Conservation (phyloP, 53 echinoderm and acorn worm genomes). For the Crossaster papposus region DNA sequence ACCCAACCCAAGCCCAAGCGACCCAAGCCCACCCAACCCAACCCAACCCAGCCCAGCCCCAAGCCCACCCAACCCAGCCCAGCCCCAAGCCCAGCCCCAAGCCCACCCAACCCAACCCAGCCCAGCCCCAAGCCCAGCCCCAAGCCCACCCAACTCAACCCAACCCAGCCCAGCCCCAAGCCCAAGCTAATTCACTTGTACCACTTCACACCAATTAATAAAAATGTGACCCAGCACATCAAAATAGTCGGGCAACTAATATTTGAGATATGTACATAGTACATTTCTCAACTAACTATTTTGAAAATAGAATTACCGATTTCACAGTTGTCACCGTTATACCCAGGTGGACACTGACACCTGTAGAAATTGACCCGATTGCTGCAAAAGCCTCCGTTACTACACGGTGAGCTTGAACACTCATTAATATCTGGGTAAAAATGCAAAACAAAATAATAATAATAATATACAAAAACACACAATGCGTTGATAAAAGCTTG, state of each 20-base stretch:
- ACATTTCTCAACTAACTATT: neutral
- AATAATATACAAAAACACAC: no score
- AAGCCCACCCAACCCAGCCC: no score
- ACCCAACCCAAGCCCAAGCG: no score
- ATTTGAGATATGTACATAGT: no score
- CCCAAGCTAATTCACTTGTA: no score
- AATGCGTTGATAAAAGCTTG: neutral
- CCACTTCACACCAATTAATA: neutral
- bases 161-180: no score
- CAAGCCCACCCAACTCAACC: neutral
- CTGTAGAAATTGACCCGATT: slow-evolving; percentile 50
- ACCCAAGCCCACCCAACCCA: neutral
- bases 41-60: no score
- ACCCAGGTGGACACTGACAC: slow-evolving; percentile 63
- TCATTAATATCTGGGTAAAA: slow-evolving; percentile 67
- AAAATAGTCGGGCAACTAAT: no score
- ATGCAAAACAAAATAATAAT: neutral
- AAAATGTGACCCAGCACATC: no score
- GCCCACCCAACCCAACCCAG: neutral
- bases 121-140: neutral
- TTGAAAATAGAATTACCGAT: slow-evolving; percentile 37
- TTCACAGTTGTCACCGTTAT: slow-evolving; percentile 63
- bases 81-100: neutral
- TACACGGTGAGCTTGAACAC: slow-evolving; percentile 72
- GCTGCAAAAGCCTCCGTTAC: slow-evolving; percentile 74